Percentiles rank a stretch among this genome's conserved stretches.
Conservation (phyloP, 1,140 invertebrate species). For the Nasonia vitripennis region DNA sequence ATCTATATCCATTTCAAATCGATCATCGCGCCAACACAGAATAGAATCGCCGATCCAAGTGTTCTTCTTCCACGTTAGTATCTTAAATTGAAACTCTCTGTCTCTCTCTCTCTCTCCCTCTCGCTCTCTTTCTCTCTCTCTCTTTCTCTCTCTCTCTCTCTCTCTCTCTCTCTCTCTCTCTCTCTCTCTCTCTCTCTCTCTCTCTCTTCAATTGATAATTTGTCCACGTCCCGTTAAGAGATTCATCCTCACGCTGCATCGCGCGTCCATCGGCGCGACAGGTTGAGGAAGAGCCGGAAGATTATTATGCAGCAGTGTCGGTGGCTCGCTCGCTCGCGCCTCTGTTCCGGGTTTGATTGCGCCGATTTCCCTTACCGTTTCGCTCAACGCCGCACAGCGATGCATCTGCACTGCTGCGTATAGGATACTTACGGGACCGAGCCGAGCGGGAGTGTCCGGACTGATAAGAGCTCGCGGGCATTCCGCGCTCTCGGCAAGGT, state of each 20-base stretch:
- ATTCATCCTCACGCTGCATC: background rate
- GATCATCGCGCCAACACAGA: too few species aligned
- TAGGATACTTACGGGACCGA: background rate
- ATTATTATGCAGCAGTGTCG: conserved; percentile 62
- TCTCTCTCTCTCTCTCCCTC: too few species aligned
- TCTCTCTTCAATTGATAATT: background rate
- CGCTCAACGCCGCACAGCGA: conserved; percentile 44
- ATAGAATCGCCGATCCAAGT: too few species aligned
- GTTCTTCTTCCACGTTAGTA: too few species aligned
- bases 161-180: too few species aligned
- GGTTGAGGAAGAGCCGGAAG: conserved; percentile 45
- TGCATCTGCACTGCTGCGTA: conserved; percentile 25
- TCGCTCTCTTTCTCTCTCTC: too few species aligned
- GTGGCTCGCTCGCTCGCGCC: conserved; percentile 25
- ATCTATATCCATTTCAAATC: too few species aligned
- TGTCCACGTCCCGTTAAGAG: conserved; percentile 24
- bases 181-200: too few species aligned
- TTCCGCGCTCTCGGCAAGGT: background rate
- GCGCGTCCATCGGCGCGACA: conserved; percentile 23
- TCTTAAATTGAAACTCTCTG: background rate
- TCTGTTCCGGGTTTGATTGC: conserved; percentile 66
- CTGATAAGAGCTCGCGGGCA: background rate
- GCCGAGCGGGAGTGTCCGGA: background rate
- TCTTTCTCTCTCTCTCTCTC: too few species aligned
- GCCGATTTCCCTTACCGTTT: conserved; percentile 57